Evolutionary conservation across 2,797 vertebrate genomes (phyloP).

Genomic region (Danionella dracula): DNA sequence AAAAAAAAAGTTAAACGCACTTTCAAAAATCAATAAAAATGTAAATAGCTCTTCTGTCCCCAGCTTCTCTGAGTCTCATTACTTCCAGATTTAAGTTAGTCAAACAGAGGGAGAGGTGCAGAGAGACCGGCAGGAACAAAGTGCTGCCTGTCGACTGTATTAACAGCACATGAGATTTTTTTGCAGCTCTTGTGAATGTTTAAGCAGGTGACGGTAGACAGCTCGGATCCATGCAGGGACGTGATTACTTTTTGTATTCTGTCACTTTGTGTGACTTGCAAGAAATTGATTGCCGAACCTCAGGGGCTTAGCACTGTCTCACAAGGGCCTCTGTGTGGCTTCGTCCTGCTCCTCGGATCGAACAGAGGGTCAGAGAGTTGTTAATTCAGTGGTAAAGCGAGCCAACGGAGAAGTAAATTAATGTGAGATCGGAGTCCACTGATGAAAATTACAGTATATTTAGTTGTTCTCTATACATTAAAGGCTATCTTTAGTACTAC

Average conservation of each 20-base stretch:
- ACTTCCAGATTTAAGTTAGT: slow-evolving; percentile 36
- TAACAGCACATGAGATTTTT: slow-evolving; percentile 49
- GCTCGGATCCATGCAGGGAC: slow-evolving; percentile 61
- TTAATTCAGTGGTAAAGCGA: slow-evolving; percentile 3
- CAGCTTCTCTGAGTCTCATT: slow-evolving; percentile 54
- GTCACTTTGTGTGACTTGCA: slow-evolving; percentile 45
- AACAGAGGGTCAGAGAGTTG: slow-evolving; percentile 28
- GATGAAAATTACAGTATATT: too few relatives aligned
- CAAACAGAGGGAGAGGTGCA: slow-evolving; percentile 18
- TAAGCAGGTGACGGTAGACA: slow-evolving; percentile 60
- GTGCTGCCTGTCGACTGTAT: slow-evolving; percentile 48
- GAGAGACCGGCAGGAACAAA: slow-evolving; percentile 18
- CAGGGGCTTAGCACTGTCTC: slow-evolving; percentile 29
- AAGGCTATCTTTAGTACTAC: too few relatives aligned
- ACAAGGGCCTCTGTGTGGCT: slow-evolving; percentile 7
- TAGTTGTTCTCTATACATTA: too few relatives aligned
- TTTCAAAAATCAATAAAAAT: slow-evolving; percentile 70
- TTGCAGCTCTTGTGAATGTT: slow-evolving; percentile 61
- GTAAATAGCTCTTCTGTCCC: slow-evolving; percentile 63
- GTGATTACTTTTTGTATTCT: slow-evolving; percentile 71
- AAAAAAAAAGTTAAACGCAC: slow-evolving; percentile 38
- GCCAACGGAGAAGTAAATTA: too few relatives aligned
- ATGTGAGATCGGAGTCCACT: too few relatives aligned
- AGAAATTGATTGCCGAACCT: slow-evolving; percentile 39
- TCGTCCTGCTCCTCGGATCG: slow-evolving; percentile 31